Base-by-base conservation (phyloP, 2,113 vertebrate genomes). In the Struthio camelus region DNA sequence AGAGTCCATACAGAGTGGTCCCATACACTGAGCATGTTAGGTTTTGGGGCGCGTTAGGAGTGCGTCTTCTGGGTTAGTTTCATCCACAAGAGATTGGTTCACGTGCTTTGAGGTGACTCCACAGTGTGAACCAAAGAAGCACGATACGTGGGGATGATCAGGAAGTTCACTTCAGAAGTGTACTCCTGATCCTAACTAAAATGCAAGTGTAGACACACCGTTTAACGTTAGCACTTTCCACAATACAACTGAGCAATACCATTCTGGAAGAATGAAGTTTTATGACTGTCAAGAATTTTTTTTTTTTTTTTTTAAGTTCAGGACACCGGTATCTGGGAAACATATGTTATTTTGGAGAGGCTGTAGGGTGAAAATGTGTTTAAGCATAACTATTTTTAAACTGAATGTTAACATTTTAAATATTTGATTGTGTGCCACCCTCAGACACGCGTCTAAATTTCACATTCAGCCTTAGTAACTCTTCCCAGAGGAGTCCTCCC, bases 401-500 rank as follows among this genome's bases (percentile, higher is more conserved):
- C 3, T 75, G 17, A 4, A 8, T 38, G 38, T 53, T n/a, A 56
- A 70, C 62, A 53, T 85, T 82, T 76, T 48, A 81, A 56, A 44
- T 30, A 11, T 38, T 85, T 25, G 32, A 23, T 64, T 54, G 27
- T 34, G 23, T 78, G 27, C 44, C 93, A 11, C 58, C 32, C 81
- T 92, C 58, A 79, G 70, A 66, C 36, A 69, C n/a, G 28, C 25
- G 27, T 44, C n/a, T 61, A 6, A 50, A 36, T 70, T 20, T 73
- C 67, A 65, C 38, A 44, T n/a, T 46, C 16, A 22, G n/a, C 28
- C 53, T 28, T 34, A 3, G 40, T 38, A 38, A 20, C 14, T 58
- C 34, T 40, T 75, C 16, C 40, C 16, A 16, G 6, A 0, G 0
- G 30, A 22, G 32, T 17, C 15, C 38, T 30, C 40, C 28, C 58